Conservation (phyloP, 2,888 invertebrate species). For the Campoplex nolae region DNA sequence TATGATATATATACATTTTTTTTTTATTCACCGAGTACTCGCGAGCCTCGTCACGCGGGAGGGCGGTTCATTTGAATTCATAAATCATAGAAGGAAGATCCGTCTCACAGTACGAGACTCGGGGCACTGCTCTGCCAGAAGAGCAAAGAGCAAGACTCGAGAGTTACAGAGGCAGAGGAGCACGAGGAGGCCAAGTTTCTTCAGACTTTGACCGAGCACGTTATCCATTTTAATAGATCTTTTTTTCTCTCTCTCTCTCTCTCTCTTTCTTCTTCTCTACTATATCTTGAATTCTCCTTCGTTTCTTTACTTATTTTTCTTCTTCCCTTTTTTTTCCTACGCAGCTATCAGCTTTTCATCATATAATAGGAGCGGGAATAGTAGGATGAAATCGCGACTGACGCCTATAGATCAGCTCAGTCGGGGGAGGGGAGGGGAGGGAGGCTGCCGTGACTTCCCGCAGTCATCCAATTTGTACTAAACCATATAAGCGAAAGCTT, state of each 20-base stretch:
- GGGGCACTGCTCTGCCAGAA: slow-evolving; percentile 1
- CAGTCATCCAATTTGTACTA: slow-evolving; percentile 64
- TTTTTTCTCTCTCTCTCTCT: slow-evolving; percentile 16
- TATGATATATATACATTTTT: not conserved
- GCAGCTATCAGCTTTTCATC: slow-evolving; percentile 63
- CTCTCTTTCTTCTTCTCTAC: slow-evolving; percentile 32
- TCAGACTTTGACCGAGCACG: slow-evolving; percentile 69
- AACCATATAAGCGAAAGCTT: slow-evolving; percentile 47
- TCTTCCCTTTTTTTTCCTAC: slow-evolving; percentile 27
- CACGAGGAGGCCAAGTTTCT: slow-evolving; percentile 58
- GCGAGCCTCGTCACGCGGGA: slow-evolving; percentile 40
- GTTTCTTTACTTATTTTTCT: slow-evolving; percentile 14
- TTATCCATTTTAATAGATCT: slow-evolving; percentile 69
- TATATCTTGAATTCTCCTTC: slow-evolving; percentile 40
- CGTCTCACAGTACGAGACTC: slow-evolving; percentile 43
- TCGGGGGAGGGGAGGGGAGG: not conserved
- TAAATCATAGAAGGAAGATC: slow-evolving; percentile 67
- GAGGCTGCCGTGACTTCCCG: slow-evolving; percentile 52
- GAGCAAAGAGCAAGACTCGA: slow-evolving; percentile 39
- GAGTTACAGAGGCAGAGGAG: slow-evolving; percentile 18
- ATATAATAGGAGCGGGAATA: slow-evolving; percentile 41
- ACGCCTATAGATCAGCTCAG: slow-evolving; percentile 50
- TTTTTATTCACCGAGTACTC: slow-evolving; percentile 33
- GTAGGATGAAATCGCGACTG: slow-evolving; percentile 48
- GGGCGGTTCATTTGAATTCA: slow-evolving; percentile 67